Conservation (phyloP, 2,113 vertebrate genomes). For the Phalacrocorax pelagicus region DNA sequence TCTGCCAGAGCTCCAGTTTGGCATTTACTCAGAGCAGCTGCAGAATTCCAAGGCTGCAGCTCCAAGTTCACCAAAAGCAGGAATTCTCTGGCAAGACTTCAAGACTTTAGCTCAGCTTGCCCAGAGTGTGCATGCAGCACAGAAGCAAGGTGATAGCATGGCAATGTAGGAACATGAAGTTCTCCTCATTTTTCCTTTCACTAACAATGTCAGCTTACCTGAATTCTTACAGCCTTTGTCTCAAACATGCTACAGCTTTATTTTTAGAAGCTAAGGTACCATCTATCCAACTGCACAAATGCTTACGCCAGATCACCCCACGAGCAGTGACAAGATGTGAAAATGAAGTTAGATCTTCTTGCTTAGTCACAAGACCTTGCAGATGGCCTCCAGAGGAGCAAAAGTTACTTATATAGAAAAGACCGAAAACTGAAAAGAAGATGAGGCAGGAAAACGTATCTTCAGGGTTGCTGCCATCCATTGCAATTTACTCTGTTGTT, state of each 20-base stretch:
- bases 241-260: not conserved
- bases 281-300: not conserved
- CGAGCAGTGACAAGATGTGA: not conserved
- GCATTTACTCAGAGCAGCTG: not conserved
- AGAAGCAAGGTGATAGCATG: not conserved
- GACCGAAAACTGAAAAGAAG: not conserved
- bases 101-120: not conserved
- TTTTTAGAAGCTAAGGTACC: not conserved
- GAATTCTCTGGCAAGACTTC: not conserved
- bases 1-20: not conserved
- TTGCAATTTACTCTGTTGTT: not conserved
- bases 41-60: not conserved
- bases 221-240: not conserved
- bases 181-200: not conserved
- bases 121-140: accelerated
- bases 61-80: not conserved
- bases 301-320: not conserved
- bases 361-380: not conserved
- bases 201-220: not conserved
- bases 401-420: not conserved
- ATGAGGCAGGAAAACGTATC: not conserved
- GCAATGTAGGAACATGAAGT: not conserved
- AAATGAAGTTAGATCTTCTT: not conserved
- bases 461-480: not conserved
- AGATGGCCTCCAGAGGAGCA: slow-evolving; percentile 2